A percentile compares a stretch with the other conserved stretches of the same genome.
phyloP scores from a whole-genome alignment of 2,113 vertebrate species.

The Clupea harengus region DNA sequence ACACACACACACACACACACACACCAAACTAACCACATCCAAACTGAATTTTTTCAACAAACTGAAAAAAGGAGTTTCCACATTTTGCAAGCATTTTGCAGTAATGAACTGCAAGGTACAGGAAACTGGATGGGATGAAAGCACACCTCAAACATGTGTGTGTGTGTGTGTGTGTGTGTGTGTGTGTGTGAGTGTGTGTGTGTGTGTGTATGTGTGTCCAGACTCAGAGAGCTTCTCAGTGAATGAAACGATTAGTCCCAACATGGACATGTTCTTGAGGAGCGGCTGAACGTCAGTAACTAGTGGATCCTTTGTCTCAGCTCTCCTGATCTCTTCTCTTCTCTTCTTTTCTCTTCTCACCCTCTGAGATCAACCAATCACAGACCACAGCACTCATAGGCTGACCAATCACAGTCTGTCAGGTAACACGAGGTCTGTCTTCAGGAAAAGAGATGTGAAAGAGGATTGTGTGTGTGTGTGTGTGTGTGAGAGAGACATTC shows the following conservation, averaged over 20 bases:
- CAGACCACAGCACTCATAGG: neutral
- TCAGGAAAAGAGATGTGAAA: neutral
- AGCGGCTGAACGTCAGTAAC: neutral
- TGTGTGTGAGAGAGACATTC: no score
- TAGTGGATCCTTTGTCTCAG: neutral
- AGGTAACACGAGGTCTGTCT: neutral
- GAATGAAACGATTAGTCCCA: no score
- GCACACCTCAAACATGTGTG: neutral
- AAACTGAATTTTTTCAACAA: neutral
- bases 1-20: constrained; percentile 48
- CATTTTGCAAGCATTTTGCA: constrained; percentile 80
- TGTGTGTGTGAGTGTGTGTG: neutral
- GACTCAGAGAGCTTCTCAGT: no score
- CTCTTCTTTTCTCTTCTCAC: neutral
- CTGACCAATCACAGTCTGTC: neutral
- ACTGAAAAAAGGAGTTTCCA: constrained; percentile 54
- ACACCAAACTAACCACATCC: constrained; percentile 34
- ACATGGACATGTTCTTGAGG: no score
- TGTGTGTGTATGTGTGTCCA: constrained; percentile 1
- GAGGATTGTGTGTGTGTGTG: neutral
- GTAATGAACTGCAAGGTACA: constrained; percentile 62
- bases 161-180: neutral
- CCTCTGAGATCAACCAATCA: no score
- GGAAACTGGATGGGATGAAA: neutral
- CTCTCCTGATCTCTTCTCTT: neutral